Conservation (phyloP, 2,113 vertebrate genomes). For the Onychorhynchus coronatus region DNA sequence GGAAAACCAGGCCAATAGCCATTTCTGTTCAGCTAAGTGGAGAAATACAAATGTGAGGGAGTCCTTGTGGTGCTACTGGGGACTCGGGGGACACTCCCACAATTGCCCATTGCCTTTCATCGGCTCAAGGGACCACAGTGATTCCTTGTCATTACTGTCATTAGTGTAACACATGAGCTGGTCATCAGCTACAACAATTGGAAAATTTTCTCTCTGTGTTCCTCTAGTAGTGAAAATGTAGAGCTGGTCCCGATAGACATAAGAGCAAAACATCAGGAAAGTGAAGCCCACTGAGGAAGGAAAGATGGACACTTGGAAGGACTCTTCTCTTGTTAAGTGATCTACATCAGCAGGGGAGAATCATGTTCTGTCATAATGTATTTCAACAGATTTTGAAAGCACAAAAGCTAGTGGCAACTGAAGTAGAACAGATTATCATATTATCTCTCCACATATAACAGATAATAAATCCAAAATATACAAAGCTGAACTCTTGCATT, state of each 20-base stretch:
- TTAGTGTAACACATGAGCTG: not conserved
- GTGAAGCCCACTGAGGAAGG: not conserved
- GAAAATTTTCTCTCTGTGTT: not conserved
- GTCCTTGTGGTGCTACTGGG: not conserved
- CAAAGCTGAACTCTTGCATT: not conserved
- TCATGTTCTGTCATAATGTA: not conserved
- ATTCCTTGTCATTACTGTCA: not conserved
- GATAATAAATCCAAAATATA: not conserved
- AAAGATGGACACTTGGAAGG: not conserved
- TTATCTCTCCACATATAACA: not conserved
- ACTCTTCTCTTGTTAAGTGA: not conserved
- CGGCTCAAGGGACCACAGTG: not conserved
- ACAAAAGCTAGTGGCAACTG: not conserved
- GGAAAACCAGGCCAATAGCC: not conserved
- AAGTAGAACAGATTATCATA: not conserved
- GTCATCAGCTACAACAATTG: not conserved
- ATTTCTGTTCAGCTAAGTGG: not conserved
- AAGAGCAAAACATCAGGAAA: not conserved
- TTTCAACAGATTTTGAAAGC: not conserved
- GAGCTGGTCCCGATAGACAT: not conserved
- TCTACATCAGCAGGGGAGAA: not conserved
- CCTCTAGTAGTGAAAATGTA: not conserved
- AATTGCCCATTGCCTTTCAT: not conserved
- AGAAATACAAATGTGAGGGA: not conserved
- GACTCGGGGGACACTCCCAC: not conserved